Base-by-base conservation (phyloP, 1,140 invertebrate species). In the Ectropis grisescens region DNA sequence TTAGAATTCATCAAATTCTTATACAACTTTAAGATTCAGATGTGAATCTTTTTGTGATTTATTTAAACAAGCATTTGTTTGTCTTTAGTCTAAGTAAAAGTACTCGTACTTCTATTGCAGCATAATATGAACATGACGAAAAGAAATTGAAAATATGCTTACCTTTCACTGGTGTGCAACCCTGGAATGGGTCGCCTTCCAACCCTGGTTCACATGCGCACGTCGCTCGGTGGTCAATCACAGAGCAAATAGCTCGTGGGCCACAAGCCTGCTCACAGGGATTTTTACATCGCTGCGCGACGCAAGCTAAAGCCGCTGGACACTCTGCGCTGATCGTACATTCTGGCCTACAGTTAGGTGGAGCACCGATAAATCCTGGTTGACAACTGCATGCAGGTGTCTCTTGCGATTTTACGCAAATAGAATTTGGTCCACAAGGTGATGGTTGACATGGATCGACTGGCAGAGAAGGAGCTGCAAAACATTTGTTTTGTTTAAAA, bases 321-420 rank as follows among this genome's bases (percentile, higher is more conserved):
- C 91, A 92, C 59, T 92, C 90, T 0, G 85, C 85, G 55, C 88
- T 89, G 1, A 91, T 89, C 6, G 91, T 86, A 69, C 91, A 95
- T 76, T 93, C 92, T n/a, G 91, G 91, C 19, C 89, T 85, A 60
- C 92, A 94, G 48, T 88, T 89, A 40, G 91, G 91, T 13, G 92
- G 89, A 47, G 89, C 84, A 26, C 93, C 93, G 35, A 91, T 88
- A 52, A 91, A 93, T 39, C 89, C 89, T 6, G 86, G 71, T 24
- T 88, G 78, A 60, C 93, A 95, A n/a, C 87, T 87, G 58, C 93
- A 95, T 0, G 88, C 84, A n/a, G 91, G 87, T 54, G 88, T 89
- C 29, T 87, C 86, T 37, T 86, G 86, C 41, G 86, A 83, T 36
- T 86, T 84, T 48, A 87, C 82, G 67, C 93, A 95, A 51, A 90